Evolutionary conservation across 2,113 vertebrate genomes (phyloP), one percentile per base, ranked within the genome.

Genomic region (Synodontis membranacea): DNA sequence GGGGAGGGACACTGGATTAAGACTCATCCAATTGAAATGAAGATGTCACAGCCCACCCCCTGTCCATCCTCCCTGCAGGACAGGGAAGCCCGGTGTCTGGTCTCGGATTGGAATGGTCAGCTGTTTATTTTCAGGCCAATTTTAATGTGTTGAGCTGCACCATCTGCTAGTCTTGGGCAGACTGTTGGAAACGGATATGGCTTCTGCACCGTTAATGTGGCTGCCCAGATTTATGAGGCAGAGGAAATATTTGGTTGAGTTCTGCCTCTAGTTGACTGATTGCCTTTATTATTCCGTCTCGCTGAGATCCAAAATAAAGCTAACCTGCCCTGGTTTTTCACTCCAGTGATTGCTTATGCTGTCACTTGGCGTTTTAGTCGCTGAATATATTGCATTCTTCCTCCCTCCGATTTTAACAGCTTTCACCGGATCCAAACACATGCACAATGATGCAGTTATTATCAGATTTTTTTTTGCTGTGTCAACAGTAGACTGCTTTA

Each of bases 81-180:
- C 66, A 85, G 80, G 28, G 50, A 81, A 83, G 25, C 80, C 50
- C 80, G 42, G 70, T 72, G 75, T 80, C 31, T 52, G 8, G n/a
- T 87, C 60, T 54, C 74, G 25, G 50, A 64, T 88, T 87, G 74
- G 60, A 80, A n/a, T 14, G 23, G 80, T 87, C 83, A 88, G 79
- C 50, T 87, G 75, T 84, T 86, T 66, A 88, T 75, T 90, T 88
- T 85, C 79, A 88, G 72, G 83, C 82, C 50, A 75, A n/a, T 83
- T 28, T 87, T 80, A 86, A 84, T 84, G 85, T 85, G 86, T 86
- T 80, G 83, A 87, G 85, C 74, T 64, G 83, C 85, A 82, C 79
- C 87, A 87, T 90, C 58, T 88, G 89, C 79, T 78, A 39, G 75
- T 82, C 48, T 80, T 80, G 52, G 46, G 17, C 34, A 88, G 64